Conservation (phyloP, 2,797 vertebrate genomes). For the Limosa lapponica region DNA sequence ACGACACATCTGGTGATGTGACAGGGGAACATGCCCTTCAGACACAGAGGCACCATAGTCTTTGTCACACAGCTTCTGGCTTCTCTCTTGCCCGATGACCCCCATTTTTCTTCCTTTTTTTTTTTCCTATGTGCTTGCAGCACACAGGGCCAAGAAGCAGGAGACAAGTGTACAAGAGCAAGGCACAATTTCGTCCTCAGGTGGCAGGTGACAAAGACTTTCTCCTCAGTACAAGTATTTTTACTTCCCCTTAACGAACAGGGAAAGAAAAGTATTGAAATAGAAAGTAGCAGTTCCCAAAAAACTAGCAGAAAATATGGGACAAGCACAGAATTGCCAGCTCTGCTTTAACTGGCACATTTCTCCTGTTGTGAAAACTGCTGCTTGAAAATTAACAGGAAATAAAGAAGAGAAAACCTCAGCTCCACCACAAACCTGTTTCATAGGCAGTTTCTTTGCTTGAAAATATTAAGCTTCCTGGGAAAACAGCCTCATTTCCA, state of each 20-base stretch:
- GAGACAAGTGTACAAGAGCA: background rate
- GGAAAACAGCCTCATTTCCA: background rate
- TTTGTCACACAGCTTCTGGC: background rate
- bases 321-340: background rate
- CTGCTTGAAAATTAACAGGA: background rate
- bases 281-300: background rate
- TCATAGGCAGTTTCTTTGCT: background rate
- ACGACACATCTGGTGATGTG: fast-evolving
- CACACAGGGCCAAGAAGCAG: background rate
- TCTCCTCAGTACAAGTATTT: background rate
- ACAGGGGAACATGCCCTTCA: background rate
- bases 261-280: background rate
- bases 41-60: fast-evolving
- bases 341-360: background rate
- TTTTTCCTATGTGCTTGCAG: background rate
- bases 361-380: background rate
- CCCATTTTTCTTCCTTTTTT: background rate
- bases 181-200: background rate
- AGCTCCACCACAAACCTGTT: background rate
- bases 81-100: background rate
- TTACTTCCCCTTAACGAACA: background rate
- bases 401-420: background rate
- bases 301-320: background rate
- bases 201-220: background rate
- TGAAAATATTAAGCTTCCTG: background rate